These are phyloP conservation scores for Gadus macrocephalus DNA, from an alignment of 2,113 vertebrate species.

Conservation along the genomic window DNA sequence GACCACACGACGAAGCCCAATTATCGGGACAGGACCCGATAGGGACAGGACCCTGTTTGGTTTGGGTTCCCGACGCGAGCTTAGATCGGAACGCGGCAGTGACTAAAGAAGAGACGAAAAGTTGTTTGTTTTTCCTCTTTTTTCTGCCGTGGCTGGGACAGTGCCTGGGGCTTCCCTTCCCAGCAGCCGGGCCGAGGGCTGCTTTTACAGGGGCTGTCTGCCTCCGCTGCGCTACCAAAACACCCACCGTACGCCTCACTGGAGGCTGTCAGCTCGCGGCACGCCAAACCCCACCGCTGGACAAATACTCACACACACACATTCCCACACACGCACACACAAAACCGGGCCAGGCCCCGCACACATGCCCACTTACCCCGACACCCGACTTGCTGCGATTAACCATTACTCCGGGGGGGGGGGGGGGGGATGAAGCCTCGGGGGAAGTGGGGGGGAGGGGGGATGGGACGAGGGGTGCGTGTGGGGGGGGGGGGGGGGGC, in stretches of 20 bases:
- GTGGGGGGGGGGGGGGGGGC: constrained; percentile 29
- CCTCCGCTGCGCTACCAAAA: constrained; percentile 59
- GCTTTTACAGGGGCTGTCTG: constrained; percentile 63
- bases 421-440: constrained; percentile 17
- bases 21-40: no score
- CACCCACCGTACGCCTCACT: constrained; percentile 56
- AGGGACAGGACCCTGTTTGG: no score
- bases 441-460: constrained; percentile 5
- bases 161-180: constrained; percentile 52
- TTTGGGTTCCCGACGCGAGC: no score
- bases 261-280: constrained; percentile 58
- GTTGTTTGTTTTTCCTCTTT: constrained; percentile 10
- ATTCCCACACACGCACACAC: not conserved
- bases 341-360: constrained; percentile 28
- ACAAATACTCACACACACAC: constrained; percentile 8
- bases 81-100: constrained; percentile 19
- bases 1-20: no score
- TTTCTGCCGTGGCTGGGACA: constrained; percentile 49
- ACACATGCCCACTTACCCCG: constrained; percentile 62
- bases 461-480: not conserved
- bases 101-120: constrained; percentile 39
- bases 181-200: constrained; percentile 53
- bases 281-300: constrained; percentile 55
- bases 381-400: constrained; percentile 59
- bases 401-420: constrained; percentile 56